A percentile compares a stretch with the other conserved stretches of the same genome.
Evolutionary conservation across 2,888 invertebrate species (phyloP).

Genomic region (Epirrita christyi): DNA sequence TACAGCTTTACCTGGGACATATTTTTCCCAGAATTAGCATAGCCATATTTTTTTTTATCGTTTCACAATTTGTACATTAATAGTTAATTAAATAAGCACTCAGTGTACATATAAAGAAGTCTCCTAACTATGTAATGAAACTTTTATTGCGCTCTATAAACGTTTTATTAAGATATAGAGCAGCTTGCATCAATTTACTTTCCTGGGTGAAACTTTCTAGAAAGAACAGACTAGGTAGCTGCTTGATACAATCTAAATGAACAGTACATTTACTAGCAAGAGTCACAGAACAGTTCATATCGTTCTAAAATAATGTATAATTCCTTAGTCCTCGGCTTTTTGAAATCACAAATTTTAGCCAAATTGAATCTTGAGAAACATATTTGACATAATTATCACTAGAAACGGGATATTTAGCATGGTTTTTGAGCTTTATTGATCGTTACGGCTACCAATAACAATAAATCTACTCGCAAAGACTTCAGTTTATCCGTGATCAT

Average conservation of each 20-base stretch:
- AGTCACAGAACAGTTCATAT: no score
- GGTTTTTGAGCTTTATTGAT: no score
- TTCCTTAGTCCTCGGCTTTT: no score
- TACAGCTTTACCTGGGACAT: not conserved
- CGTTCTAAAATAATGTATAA: no score
- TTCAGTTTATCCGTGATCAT: no score
- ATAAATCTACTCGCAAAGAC: no score
- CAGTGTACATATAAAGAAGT: conserved; percentile 28
- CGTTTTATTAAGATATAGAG: conserved; percentile 8
- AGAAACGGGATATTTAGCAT: no score
- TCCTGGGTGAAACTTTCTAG: not conserved
- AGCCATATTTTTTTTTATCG: conserved; percentile 31
- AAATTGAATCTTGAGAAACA: no score
- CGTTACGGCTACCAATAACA: no score
- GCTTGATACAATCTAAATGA: not conserved
- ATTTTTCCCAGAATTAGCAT: conserved; percentile 35
- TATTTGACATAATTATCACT: no score
- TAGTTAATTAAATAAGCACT: conserved; percentile 27
- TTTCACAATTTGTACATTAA: conserved; percentile 27
- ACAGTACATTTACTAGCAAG: no score
- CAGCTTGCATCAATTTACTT: not conserved
- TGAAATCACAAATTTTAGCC: no score
- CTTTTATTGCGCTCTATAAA: conserved; percentile 29
- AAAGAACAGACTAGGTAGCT: not conserved
- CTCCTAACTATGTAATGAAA: conserved; percentile 16